phyloP scores from a whole-genome alignment of 2,888 invertebrate species.

The Chrysomela aeneicollis region DNA sequence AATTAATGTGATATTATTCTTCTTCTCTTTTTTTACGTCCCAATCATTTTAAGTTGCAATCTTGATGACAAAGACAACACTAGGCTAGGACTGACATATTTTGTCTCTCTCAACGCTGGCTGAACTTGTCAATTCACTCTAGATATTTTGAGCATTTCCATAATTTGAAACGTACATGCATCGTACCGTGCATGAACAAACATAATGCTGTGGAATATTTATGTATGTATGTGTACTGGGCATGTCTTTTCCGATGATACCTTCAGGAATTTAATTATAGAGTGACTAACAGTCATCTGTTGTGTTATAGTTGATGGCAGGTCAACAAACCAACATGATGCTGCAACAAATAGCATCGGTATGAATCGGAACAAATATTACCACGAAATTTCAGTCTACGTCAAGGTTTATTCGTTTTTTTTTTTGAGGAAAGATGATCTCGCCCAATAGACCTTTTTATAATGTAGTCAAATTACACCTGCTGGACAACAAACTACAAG shows the following conservation, averaged over 20 bases:
- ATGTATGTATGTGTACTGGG: conserved; percentile 3
- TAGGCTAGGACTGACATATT: too few species aligned
- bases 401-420: too few species aligned
- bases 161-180: not conserved
- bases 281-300: conserved; percentile 20
- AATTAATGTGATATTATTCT: too few species aligned
- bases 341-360: not conserved
- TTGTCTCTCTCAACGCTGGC: too few species aligned
- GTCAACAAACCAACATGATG: conserved; percentile 25
- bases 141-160: not conserved
- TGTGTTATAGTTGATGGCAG: conserved; percentile 13
- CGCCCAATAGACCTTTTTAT: too few species aligned
- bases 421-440: too few species aligned
- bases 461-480: too few species aligned
- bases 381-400: too few species aligned
- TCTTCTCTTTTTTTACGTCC: too few species aligned
- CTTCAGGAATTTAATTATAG: conserved; percentile 8
- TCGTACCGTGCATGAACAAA: conserved; percentile 12
- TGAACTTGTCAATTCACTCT: not conserved
- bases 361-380: not conserved
- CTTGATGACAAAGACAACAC: too few species aligned
- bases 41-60: too few species aligned
- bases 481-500: too few species aligned
- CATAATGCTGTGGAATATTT: conserved; percentile 10
- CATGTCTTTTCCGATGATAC: conserved; percentile 11